Evolutionary conservation across 2,888 invertebrate species (phyloP).

Genomic region (Tetheella fluctuosa): DNA sequence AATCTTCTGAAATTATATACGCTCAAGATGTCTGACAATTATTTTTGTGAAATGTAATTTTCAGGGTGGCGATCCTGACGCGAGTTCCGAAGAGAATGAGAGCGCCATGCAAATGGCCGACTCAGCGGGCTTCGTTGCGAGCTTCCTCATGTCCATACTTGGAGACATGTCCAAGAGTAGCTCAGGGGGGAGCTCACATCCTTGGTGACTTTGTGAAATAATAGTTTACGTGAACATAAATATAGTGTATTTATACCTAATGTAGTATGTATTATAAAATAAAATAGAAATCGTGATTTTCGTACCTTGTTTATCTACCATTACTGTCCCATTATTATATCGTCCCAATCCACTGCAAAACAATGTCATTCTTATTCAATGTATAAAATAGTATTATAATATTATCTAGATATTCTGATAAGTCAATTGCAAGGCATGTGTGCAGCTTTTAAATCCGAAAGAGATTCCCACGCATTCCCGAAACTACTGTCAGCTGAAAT

Average conservation of each 20-base stretch:
- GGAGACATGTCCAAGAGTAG: conserved; percentile 77
- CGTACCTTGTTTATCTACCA: background rate
- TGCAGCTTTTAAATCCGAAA: no score
- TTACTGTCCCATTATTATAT: background rate
- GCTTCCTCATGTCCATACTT: conserved; percentile 64
- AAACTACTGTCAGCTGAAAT: no score
- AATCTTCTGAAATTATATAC: background rate
- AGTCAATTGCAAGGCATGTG: no score
- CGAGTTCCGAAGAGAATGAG: conserved; percentile 54
- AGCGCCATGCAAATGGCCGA: conserved; percentile 58
- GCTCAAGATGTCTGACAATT: no score
- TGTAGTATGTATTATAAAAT: background rate
- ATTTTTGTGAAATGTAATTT: conserved; percentile 23
- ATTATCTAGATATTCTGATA: no score
- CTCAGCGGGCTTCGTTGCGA: conserved; percentile 67
- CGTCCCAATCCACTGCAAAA: no score
- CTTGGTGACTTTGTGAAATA: conserved; percentile 35
- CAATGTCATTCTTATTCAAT: background rate
- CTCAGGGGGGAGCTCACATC: conserved; percentile 56
- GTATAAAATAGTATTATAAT: no score
- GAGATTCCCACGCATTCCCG: no score
- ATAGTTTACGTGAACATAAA: no score
- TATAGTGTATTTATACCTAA: no score
- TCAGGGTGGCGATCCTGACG: conserved; percentile 61
- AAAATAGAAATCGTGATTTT: background rate